A percentile compares a stretch with the other conserved stretches of the same genome.
These are phyloP conservation scores for Hymenochirus boettgeri DNA, from an alignment of 2,113 vertebrate species.

Conservation along the genomic window DNA sequence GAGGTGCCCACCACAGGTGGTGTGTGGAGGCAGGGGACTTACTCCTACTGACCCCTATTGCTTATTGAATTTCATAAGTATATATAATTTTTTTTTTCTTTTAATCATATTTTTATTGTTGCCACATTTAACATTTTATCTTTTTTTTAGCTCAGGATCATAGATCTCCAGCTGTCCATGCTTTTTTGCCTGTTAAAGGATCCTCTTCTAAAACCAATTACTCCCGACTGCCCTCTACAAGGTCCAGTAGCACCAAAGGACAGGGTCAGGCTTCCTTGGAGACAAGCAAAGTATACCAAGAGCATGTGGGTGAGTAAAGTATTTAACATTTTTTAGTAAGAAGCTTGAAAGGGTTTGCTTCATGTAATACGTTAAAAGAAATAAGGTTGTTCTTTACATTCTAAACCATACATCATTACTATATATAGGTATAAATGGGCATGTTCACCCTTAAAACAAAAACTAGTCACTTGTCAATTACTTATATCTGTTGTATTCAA, in stretches of 20 bases:
- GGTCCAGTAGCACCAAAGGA: slow-evolving; percentile 44
- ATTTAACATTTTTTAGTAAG: background rate
- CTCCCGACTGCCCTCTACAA: slow-evolving; percentile 46
- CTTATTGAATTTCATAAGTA: too few relatives aligned
- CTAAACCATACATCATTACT: too few relatives aligned
- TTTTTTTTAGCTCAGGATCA: slow-evolving; percentile 44
- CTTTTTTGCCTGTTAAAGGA: slow-evolving; percentile 28
- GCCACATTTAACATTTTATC: slow-evolving; percentile 25
- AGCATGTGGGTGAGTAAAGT: slow-evolving; percentile 45
- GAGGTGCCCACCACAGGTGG: too few relatives aligned
- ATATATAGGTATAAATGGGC: too few relatives aligned
- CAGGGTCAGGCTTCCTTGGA: slow-evolving; percentile 39
- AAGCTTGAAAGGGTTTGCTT: background rate
- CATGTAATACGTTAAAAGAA: too few relatives aligned
- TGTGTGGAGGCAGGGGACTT: too few relatives aligned
- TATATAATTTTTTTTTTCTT: too few relatives aligned
- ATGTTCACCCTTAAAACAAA: too few relatives aligned
- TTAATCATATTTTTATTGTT: background rate
- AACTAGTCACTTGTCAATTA: too few relatives aligned
- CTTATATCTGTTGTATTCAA: too few relatives aligned
- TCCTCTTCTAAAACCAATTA: slow-evolving; percentile 26
- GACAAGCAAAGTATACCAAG: slow-evolving; percentile 15
- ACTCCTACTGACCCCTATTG: too few relatives aligned
- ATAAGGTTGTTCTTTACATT: too few relatives aligned
- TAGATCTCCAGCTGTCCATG: slow-evolving; percentile 31